Evolutionary conservation across 2,797 vertebrate species (phyloP), one percentile per base, ranked within the genome.

Genomic region (Stomatorhinus walkeri): DNA sequence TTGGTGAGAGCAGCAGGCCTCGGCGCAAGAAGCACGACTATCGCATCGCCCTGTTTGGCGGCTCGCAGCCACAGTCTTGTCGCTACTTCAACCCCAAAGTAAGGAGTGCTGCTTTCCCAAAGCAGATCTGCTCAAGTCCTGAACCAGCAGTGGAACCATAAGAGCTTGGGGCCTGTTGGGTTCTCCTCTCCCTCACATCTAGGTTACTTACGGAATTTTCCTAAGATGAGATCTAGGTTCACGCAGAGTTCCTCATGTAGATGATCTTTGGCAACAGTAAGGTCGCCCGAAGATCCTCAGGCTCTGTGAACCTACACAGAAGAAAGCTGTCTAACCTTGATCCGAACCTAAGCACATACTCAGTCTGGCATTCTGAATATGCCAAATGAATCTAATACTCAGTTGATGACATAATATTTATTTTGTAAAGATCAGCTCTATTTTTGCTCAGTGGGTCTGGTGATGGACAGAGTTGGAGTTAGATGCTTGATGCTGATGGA

Each of bases 51-150:
- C 93, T 99, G 51, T 99, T 99, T 91, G 98, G 98, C 90, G 98
- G 98, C 89, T 99, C 98, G 3, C 98, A 99, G 93, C 98, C 97
- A 86, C 98, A 99, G 91, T 99, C 98, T 91, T 99, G 98, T 92
- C 96, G 98, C 93, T 99, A 99, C 91, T 99, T 99, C 93, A 99
- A 99, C 93, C 98, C 98, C 76, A 99, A 99, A 97, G 98, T 99
- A 96, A 90, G 92, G 87, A 1, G 16, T 48, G 7, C 22, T 14
- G 8, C 81, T 52, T 24, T 24, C 14, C 83, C 9, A 22, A 1
- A 19, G 46, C 22, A 84, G 72, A 51, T 51, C 46, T 10, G 83
- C 24, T 85, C 12, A 52, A 28, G 49, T 16, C 10, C n/a, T 22
- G 7, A 85, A 85, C 81, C 22, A 76, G 32, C 28, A 76, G 4